phyloP scores from a whole-genome alignment of 2,888 invertebrate species.

The Melikaiella ostensackeni region DNA sequence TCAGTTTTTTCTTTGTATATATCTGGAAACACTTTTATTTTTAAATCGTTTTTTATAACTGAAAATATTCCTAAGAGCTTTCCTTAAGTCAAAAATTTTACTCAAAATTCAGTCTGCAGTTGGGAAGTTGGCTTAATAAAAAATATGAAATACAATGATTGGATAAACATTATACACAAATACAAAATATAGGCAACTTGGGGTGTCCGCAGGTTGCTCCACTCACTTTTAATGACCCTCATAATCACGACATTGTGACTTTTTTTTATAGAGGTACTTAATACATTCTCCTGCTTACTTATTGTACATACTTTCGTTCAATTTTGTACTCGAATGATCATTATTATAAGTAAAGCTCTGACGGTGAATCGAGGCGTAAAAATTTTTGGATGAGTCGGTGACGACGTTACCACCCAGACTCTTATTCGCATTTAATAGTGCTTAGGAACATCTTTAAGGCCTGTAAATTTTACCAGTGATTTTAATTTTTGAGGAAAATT shows the following conservation, averaged over 20 bases:
- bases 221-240: constrained; percentile 3
- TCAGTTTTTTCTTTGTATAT: no score
- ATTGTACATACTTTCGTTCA: no score
- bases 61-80: neutral
- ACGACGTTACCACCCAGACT: constrained; percentile 17
- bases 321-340: neutral
- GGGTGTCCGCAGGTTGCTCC: neutral
- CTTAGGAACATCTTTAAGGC: neutral
- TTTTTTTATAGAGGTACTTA: constrained; percentile 1
- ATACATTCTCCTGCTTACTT: neutral
- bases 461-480: neutral
- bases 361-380: neutral
- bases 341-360: no score
- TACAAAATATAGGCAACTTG: neutral
- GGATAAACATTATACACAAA: neutral
- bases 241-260: neutral
- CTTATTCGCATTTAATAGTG: constrained; percentile 6
- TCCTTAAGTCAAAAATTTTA: no score
- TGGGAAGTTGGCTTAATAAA: neutral
- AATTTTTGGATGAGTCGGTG: constrained; percentile 3
- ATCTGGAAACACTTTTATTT: no score
- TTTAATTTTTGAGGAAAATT: neutral
- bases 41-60: neutral
- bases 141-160: neutral
- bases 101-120: no score